These are phyloP conservation scores for Oriolus oriolus DNA, from an alignment of 2,113 vertebrate species.

Conservation along the genomic window DNA sequence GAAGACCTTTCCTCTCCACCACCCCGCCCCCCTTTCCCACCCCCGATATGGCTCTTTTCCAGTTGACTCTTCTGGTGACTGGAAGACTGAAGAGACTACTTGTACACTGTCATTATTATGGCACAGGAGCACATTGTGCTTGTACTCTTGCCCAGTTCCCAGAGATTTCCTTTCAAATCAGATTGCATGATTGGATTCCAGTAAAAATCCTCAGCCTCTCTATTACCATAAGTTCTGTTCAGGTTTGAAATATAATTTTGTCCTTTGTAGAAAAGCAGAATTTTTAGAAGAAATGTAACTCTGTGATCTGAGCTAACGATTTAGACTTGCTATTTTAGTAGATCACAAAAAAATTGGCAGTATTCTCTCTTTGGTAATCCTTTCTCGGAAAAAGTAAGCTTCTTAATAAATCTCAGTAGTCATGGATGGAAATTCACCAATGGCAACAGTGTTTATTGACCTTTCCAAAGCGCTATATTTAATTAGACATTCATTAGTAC, in stretches of 20 bases:
- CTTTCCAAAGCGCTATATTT: constrained; percentile 38
- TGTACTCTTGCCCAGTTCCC: background rate
- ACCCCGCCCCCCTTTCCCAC: too few relatives aligned
- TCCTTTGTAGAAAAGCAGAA: background rate
- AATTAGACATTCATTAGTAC: constrained; percentile 37
- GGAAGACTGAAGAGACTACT: background rate
- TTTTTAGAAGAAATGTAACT: background rate
- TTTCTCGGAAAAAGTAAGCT: constrained; percentile 58
- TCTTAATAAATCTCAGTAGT: constrained; percentile 46
- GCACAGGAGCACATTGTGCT: background rate
- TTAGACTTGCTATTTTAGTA: constrained; percentile 14
- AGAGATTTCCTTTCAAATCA: background rate
- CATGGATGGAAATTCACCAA: constrained; percentile 37
- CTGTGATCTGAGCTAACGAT: constrained; percentile 31
- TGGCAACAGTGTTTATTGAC: constrained; percentile 36
- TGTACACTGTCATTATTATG: background rate
- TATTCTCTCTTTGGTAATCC: constrained; percentile 36
- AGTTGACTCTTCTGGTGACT: background rate
- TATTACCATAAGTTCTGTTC: background rate
- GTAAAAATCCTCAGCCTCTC: background rate
- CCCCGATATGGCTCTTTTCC: background rate
- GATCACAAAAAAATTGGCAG: background rate
- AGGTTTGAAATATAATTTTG: background rate
- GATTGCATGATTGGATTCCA: background rate
- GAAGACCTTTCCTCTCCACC: background rate